Evolutionary conservation across 37 sponge, comb jelly and placozoan genomes (phyloP), one percentile per base, ranked within the genome.

Genomic region (Diacarnus erythraeanus): DNA sequence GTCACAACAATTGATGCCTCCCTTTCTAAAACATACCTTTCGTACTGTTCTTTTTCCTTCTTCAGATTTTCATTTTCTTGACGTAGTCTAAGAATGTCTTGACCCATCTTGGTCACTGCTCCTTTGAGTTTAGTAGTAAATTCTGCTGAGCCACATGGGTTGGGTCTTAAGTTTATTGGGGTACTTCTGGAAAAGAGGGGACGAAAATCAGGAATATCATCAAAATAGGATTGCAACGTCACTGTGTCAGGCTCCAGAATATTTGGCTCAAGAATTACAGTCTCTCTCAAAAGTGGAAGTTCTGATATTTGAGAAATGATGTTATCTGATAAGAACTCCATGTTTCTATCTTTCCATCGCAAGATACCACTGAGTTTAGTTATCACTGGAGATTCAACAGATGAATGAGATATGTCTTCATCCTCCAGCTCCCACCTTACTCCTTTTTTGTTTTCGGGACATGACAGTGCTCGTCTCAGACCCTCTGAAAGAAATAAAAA

Each of bases 61-160:
- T 26, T 34, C 12, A 86, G 79, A 54, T 64, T 17, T 57, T 26
- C 39, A 12, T 91, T 82, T 38, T 78, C 83, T 33, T 58, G 30
- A 22, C 83, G 44, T 43, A 91, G 74, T 25, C 27, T 12, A 8
- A 51, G 43, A 27, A 86, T 77, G 22, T 86, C 87, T 25, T 65
- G 43, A 1, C 68, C 83, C 75, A 91, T 74, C 25, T 73, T 57
- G 10, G 26, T 9, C 2, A 78, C 6, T 26, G n/a, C n/a, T n/a
- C n/a, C n/a, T n/a, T n/a, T n/a, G n/a, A n/a, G n/a, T n/a, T n/a
- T n/a, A n/a, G n/a, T n/a, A n/a, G n/a, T n/a, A n/a, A n/a, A n/a
- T n/a, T n/a, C n/a, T n/a, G n/a, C n/a, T n/a, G n/a, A n/a, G n/a
- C n/a, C n/a, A n/a, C n/a, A n/a, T n/a, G n/a, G n/a, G n/a, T n/a